Evolutionary conservation across 2,888 invertebrate species (phyloP).

Genomic region (Dasypolia templi): DNA sequence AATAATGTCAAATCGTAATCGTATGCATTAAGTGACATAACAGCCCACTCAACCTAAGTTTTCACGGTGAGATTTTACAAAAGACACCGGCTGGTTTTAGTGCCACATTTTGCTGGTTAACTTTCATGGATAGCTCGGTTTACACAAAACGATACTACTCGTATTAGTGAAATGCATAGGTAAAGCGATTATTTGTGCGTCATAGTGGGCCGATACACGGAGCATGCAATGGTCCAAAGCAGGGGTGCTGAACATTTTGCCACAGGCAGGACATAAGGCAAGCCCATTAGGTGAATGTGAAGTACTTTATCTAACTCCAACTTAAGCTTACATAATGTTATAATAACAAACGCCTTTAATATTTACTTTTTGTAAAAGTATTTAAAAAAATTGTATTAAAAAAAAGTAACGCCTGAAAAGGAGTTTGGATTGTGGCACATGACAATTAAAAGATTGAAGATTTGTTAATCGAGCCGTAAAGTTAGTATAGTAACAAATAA

Average conservation of each 20-base stretch:
- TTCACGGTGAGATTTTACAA: too few relatives aligned
- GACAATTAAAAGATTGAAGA: not conserved
- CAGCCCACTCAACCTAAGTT: too few relatives aligned
- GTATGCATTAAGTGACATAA: too few relatives aligned
- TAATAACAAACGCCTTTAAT: not conserved
- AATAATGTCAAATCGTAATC: too few relatives aligned
- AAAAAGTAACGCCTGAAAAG: not conserved
- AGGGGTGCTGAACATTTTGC: conserved; percentile 11
- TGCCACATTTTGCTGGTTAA: too few relatives aligned
- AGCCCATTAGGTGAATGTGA: not conserved
- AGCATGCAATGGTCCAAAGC: not conserved
- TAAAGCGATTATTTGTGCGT: conserved; percentile 11
- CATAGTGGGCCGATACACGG: not conserved
- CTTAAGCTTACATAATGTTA: not conserved
- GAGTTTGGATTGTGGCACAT: not conserved
- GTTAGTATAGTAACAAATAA: not conserved
- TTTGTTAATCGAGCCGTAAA: not conserved
- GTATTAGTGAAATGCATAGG: too few relatives aligned
- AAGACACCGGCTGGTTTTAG: too few relatives aligned
- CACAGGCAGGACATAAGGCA: not conserved
- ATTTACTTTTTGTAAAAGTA: not conserved
- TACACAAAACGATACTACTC: too few relatives aligned
- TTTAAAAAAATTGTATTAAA: not conserved
- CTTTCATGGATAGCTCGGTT: too few relatives aligned
- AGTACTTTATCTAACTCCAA: not conserved